These are phyloP conservation scores for Acrossocheilus fasciatus DNA, from an alignment of 2,797 vertebrate genomes.

Conservation along the genomic window DNA sequence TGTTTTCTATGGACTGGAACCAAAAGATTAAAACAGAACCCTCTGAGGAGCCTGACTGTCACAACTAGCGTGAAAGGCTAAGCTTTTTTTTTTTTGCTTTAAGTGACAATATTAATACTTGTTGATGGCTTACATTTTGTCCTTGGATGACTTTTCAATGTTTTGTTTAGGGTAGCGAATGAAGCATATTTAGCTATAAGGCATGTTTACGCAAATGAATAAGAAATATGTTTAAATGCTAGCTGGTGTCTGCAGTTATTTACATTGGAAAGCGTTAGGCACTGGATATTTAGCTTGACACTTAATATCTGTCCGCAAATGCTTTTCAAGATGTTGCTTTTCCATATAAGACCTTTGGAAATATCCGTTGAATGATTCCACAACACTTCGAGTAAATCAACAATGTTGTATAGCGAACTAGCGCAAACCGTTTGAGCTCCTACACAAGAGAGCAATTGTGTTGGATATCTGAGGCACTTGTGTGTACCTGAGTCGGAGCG, in stretches of 20 bases:
- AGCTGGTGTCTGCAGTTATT: slow-evolving; percentile 7
- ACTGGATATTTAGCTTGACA: slow-evolving; percentile 35
- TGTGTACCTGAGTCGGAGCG: slow-evolving; percentile 67
- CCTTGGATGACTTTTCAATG: background rate
- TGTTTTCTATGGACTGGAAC: slow-evolving; percentile 75
- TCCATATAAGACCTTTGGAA: slow-evolving; percentile 38
- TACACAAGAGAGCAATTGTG: slow-evolving; percentile 76
- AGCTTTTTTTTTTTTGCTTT: background rate
- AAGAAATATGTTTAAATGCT: slow-evolving; percentile 26
- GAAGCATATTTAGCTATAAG: background rate
- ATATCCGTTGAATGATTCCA: slow-evolving; percentile 43
- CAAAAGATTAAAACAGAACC: slow-evolving; percentile 77
- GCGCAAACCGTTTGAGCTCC: slow-evolving; percentile 55
- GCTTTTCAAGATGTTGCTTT: slow-evolving; percentile 35
- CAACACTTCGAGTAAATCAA: slow-evolving; percentile 34
- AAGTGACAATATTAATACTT: slow-evolving; percentile 14
- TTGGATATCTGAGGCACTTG: slow-evolving; percentile 73
- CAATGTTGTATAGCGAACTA: slow-evolving; percentile 49
- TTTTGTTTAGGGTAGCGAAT: background rate
- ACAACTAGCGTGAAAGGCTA: slow-evolving; percentile 49
- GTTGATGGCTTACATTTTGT: slow-evolving; percentile 7
- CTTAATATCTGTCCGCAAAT: slow-evolving; percentile 26
- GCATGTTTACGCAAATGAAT: background rate
- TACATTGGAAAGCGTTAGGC: slow-evolving; percentile 19
- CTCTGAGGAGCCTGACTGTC: slow-evolving; percentile 58